Conservation (phyloP, 2,797 vertebrate species). For the Silurus aristotelis region DNA sequence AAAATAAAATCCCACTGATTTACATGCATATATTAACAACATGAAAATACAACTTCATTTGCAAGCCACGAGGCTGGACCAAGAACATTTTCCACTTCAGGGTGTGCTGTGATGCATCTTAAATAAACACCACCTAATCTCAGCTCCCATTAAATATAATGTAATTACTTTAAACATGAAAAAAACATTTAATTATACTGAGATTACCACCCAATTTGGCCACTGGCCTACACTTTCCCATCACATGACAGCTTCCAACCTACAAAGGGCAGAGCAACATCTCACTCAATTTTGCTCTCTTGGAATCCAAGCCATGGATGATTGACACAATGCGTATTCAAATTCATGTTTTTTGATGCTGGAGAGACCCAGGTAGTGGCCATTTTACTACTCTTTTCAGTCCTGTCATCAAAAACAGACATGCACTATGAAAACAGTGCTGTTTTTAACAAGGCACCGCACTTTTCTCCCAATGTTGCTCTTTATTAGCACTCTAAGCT, state of each 20-base stretch:
- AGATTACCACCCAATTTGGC: background rate
- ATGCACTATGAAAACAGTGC: background rate
- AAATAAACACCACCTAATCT: background rate
- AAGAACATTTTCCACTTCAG: background rate
- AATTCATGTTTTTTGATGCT: background rate
- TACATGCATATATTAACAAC: background rate
- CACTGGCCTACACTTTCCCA: background rate
- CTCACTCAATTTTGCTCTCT: background rate
- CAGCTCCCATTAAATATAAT: background rate
- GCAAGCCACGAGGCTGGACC: background rate
- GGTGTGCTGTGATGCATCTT: background rate
- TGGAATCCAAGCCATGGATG: background rate
- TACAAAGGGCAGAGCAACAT: background rate
- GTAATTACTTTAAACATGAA: too few relatives aligned
- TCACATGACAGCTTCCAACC: background rate
- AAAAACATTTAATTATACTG: background rate
- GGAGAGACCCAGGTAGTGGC: background rate
- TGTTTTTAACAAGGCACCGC: background rate
- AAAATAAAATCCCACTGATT: too few relatives aligned
- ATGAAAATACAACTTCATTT: background rate
- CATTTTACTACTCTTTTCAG: background rate
- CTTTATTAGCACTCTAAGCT: background rate
- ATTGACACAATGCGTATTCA: background rate
- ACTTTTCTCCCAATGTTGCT: background rate
- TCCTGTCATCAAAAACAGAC: background rate